Conservation (phyloP, 2,797 vertebrate genomes). For the Sparus aurata region DNA sequence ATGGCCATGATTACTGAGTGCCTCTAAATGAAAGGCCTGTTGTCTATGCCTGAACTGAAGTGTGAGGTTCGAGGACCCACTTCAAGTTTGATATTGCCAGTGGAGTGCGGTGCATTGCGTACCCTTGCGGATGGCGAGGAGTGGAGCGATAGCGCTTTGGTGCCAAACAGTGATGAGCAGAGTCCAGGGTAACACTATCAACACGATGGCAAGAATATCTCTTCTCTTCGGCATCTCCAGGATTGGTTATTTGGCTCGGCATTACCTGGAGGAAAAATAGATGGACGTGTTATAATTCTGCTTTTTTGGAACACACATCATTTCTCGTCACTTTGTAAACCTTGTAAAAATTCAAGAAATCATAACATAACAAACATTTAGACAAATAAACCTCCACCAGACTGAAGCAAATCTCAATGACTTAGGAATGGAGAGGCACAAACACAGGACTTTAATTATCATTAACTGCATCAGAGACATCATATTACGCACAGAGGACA, state of each 20-base stretch:
- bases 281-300: not conserved
- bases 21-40: slow-evolving; percentile 47
- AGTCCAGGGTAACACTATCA: slow-evolving; percentile 99
- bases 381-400: too few relatives aligned
- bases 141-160: slow-evolving; percentile 95
- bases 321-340: not conserved
- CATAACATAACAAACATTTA: too few relatives aligned
- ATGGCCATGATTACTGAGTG: slow-evolving; percentile 47
- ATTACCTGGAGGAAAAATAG: slow-evolving; percentile 88
- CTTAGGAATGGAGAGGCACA: not conserved
- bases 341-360: not conserved
- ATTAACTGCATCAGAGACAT: not conserved
- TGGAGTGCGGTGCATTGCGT: slow-evolving; percentile 69
- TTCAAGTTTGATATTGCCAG: slow-evolving; percentile 48
- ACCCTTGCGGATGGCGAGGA: slow-evolving; percentile 98
- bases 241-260: slow-evolving; percentile 95
- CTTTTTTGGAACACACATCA: not conserved
- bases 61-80: slow-evolving; percentile 66
- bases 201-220: slow-evolving; percentile 98
- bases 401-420: slow-evolving; percentile 4
- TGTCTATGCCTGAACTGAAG: slow-evolving; percentile 58
- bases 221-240: slow-evolving; percentile 99
- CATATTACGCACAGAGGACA: not conserved
- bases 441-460: not conserved
- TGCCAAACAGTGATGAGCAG: slow-evolving; percentile 99